Evolutionary conservation across 2,113 vertebrate genomes (phyloP).

Genomic region (Gobiocypris rarus): DNA sequence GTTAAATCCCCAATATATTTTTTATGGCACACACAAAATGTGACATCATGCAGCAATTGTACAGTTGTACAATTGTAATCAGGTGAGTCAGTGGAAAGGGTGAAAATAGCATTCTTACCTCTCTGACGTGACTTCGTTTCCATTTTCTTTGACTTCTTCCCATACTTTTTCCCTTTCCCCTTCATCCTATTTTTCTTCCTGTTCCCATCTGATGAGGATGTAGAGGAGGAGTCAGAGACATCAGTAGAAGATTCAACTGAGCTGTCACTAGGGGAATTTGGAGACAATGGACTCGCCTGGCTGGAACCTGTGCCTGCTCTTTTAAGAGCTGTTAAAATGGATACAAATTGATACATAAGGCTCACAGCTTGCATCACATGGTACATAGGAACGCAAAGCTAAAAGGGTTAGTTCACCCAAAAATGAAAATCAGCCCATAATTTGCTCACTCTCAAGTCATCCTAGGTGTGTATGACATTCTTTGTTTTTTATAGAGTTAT

Average conservation of each 20-base stretch:
- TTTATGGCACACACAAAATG: too few species aligned
- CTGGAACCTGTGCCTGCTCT: neutral
- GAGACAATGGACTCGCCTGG: neutral
- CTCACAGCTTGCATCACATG: too few species aligned
- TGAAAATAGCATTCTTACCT: neutral
- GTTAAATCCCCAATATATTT: too few species aligned
- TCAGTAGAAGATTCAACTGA: neutral
- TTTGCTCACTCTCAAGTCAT: too few species aligned
- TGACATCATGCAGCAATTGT: too few species aligned
- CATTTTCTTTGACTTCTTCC: conserved; percentile 6
- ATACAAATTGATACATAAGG: too few species aligned
- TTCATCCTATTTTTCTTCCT: neutral
- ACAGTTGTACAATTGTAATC: too few species aligned
- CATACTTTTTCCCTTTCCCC: neutral
- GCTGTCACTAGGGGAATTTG: neutral
- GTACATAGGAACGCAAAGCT: too few species aligned
- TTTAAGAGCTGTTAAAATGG: neutral
- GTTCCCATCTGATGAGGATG: neutral
- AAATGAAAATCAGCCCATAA: too few species aligned
- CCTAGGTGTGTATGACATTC: too few species aligned
- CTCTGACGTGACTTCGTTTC: neutral
- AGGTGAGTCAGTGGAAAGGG: neutral
- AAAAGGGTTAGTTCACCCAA: too few species aligned
- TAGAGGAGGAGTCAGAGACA: neutral
- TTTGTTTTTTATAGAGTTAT: too few species aligned